Conservation (phyloP, 2,888 invertebrate genomes). For the Steromphala cineraria region DNA sequence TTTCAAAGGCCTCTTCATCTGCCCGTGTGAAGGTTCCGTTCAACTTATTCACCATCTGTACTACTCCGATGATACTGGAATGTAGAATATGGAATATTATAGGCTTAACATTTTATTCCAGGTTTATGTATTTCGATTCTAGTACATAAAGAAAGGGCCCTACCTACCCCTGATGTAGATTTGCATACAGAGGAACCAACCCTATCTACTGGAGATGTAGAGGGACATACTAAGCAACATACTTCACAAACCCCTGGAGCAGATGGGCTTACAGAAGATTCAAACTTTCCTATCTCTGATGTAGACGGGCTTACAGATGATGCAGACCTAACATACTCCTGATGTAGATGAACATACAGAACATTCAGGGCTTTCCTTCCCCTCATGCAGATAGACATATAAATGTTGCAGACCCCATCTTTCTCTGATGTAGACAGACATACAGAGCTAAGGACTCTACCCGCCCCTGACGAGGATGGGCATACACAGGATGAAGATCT, state of each 20-base stretch:
- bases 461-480: constrained; percentile 87
- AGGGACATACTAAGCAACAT: too few species aligned
- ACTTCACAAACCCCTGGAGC: constrained; percentile 85
- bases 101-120: too few species aligned
- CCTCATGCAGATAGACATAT: constrained; percentile 87
- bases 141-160: constrained; percentile 33
- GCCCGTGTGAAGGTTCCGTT: constrained; percentile 79
- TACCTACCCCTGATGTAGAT: constrained; percentile 85
- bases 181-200: constrained; percentile 81
- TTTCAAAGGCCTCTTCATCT: constrained; percentile 88
- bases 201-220: too few species aligned
- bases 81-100: background rate
- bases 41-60: constrained; percentile 88
- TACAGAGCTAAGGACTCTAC: constrained; percentile 64
- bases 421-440: constrained; percentile 83
- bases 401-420: constrained; percentile 74
- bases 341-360: constrained; percentile 85
- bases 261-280: constrained; percentile 83
- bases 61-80: constrained; percentile 85
- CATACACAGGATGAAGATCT: constrained; percentile 78
- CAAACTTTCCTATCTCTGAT: constrained; percentile 82
- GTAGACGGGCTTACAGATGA: constrained; percentile 83
- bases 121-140: background rate
- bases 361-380: constrained; percentile 78
- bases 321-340: constrained; percentile 80